Evolutionary conservation across 2,797 vertebrate species (phyloP).

Genomic region (Chlorospingus flavigularis): DNA sequence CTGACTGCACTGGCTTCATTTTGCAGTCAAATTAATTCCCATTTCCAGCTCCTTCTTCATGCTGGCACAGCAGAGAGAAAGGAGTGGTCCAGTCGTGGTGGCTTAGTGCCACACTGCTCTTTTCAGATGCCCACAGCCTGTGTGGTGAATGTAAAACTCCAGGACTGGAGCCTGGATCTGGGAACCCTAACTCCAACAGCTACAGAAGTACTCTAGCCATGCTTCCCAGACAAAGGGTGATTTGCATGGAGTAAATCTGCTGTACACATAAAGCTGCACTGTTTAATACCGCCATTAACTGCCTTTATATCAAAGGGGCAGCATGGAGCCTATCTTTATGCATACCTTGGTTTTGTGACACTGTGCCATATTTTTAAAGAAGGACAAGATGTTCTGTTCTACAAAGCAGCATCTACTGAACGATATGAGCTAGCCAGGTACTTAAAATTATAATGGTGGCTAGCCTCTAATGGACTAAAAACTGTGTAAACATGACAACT

Average conservation of each 20-base stretch:
- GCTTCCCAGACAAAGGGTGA: background rate
- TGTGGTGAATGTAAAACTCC: background rate
- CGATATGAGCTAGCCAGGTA: background rate
- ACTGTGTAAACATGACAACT: conserved; percentile 22
- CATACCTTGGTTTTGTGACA: background rate
- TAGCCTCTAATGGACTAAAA: conserved; percentile 24
- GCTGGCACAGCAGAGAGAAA: background rate
- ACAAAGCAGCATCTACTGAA: background rate
- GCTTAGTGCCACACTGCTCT: background rate
- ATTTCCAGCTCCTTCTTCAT: background rate
- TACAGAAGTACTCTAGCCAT: background rate
- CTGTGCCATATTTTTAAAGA: background rate
- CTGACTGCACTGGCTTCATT: background rate
- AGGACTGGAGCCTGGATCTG: background rate
- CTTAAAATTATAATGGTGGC: conserved; percentile 21
- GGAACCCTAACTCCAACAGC: background rate
- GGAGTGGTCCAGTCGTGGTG: background rate
- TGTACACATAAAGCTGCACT: background rate
- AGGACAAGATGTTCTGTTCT: background rate
- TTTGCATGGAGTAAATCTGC: background rate
- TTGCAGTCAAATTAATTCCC: background rate
- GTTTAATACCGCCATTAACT: background rate
- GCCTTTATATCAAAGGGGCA: background rate
- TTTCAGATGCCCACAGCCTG: background rate
- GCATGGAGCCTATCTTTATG: background rate